Base-by-base conservation (phyloP, 2,113 vertebrate species). In the Pipa parva region DNA sequence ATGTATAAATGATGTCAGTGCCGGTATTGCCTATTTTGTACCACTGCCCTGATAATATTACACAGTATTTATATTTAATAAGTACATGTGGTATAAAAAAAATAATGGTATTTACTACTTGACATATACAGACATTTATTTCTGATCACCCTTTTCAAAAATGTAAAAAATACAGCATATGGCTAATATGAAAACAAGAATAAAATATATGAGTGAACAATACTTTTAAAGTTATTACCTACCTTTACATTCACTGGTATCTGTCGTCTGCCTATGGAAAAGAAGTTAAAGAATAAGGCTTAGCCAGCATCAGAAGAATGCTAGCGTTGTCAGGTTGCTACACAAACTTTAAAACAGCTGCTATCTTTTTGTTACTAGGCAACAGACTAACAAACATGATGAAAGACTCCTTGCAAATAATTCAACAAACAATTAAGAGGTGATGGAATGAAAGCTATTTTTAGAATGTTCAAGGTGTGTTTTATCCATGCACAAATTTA, bases 311-410 rank as follows among this genome's bases (percentile, higher is more conserved):
- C 58, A 54, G 45, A 52, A 46, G 56, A 69, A 69, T 69, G 65
- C 42, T 22, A 6, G 56, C 7, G 4, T 63, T 18, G 3, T 17
- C 48, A 42, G n/a, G 65, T 69, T 69, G 57, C 65, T 60, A 28
- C 7, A 45, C 56, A 39, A 42, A 69, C 65, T 69, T 39, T 42
- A 60, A 60, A 60, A 33, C 11, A 42, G 31, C 33, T 24, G 13
- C 48, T 60, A 28, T 42, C 42, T 69, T 25, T 60, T 11, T 9
- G 65, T 69, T 27, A 52, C 65, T 11, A 21, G 52, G 65, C 65
- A 69, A 69, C 65, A 37, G 51, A 50, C 39, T 57, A 69, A 69
- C 65, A 69, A 69, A 69, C 29, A 46, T 52, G 65, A 69, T 68
- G 65, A 60, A 69, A 20, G 24, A 7, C 22, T 50, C 22, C 22